Evolutionary conservation across 2,113 vertebrate genomes (phyloP), one percentile per base, ranked within the genome.

Genomic region (Hippocampus barbouri): DNA sequence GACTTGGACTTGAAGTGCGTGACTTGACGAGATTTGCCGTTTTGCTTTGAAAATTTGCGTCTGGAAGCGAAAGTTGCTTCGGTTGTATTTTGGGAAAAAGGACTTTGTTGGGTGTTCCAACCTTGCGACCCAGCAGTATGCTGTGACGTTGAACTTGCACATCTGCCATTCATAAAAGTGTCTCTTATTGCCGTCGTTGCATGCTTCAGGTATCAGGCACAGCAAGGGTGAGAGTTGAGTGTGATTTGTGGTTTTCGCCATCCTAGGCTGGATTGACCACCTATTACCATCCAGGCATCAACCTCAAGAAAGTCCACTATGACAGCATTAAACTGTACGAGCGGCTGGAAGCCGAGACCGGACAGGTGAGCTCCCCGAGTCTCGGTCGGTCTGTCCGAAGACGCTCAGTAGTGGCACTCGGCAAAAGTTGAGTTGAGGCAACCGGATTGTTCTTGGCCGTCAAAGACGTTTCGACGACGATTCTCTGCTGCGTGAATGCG

Each of bases 201-300:
- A 65, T 7, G 10, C 14, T 1, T 20, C 30, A 8, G 3, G 0
- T 25, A 9, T 21, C 61, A 14, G 61, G 34, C 20, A 43, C 6
- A 65, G 38, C 21, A 6, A 23, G 40, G 1, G 10, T 10, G 14
- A 60, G 25, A 30, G 25, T 34, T 61, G 2, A 61, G 15, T 60
- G 21, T 41, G 12, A 81, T 38, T 79, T 84, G 66, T 83, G 16
- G 10, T 57, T 7, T 83, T 25, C 76, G 84, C 65, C 81, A 15
- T 76, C 76, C 75, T 86, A 98, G 97, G 97, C 97, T 73, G 97
- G 97, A 68, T 91, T 99, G 90, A 98, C 96, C 34, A 95, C 97
- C 40, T 98, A 98, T 73, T 99, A 98, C 89, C 95, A 98, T 81
- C 97, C 97, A 79, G 97, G 97, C 77, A 98, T 99, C 90, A 99